Evolutionary conservation across 1,140 invertebrate species (phyloP).

Genomic region (Aphaenogaster floridana): DNA sequence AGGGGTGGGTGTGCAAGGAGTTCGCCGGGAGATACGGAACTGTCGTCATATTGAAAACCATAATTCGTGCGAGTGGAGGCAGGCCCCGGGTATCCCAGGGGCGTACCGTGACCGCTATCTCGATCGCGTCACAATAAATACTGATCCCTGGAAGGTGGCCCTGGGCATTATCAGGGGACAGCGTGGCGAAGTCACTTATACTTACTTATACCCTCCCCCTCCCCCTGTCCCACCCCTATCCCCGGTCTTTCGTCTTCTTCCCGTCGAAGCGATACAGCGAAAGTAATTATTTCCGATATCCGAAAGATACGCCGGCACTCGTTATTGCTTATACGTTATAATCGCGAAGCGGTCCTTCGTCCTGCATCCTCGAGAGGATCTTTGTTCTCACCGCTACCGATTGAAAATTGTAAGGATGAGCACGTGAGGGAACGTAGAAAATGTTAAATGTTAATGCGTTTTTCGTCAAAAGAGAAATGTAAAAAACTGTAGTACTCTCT

Average conservation of each 20-base stretch:
- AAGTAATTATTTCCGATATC: conserved; percentile 85
- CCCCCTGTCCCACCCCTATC: not conserved
- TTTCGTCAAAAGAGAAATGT: not conserved
- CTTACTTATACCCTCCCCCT: conserved; percentile 82
- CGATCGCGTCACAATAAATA: conserved; percentile 87
- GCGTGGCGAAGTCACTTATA: conserved; percentile 82
- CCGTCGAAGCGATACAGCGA: conserved; percentile 79
- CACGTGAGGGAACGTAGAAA: not conserved
- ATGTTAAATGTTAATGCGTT: not conserved
- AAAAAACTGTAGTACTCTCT: not conserved
- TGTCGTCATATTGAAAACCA: conserved; percentile 86
- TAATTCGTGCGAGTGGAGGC: conserved; percentile 83
- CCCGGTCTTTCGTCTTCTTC: conserved; percentile 42
- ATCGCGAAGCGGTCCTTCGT: conserved; percentile 27
- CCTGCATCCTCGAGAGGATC: conserved; percentile 5
- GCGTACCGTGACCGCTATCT: conserved; percentile 84
- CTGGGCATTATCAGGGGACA: conserved; percentile 80
- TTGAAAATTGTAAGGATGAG: not conserved
- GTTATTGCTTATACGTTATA: conserved; percentile 82
- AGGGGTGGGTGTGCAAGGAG: conserved; percentile 36
- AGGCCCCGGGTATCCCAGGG: conserved; percentile 67
- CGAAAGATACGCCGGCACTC: conserved; percentile 57
- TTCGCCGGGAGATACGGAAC: conserved; percentile 81
- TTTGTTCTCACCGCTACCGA: conserved; percentile 60
- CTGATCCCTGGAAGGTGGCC: conserved; percentile 86